Conservation (phyloP, 2,113 vertebrate genomes). For the Albula glossodonta region DNA sequence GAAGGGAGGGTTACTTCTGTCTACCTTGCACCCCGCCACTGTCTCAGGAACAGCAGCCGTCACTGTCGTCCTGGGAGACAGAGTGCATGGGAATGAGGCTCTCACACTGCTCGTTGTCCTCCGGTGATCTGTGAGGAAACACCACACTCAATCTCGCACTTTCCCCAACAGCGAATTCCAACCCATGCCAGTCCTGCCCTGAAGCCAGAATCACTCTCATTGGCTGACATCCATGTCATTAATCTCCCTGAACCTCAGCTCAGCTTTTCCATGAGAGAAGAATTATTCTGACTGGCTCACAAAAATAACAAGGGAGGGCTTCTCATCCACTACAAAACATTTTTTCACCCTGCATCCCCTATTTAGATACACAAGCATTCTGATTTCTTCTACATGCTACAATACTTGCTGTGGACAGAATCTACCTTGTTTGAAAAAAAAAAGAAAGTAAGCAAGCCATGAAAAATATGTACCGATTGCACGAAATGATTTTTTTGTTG, state of each 20-base stretch:
- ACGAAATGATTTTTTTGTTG: no score
- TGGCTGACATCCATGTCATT: background rate
- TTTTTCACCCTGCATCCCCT: background rate
- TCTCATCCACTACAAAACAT: background rate
- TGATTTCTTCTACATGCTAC: background rate
- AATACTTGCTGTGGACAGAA: background rate
- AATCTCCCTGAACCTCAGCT: background rate
- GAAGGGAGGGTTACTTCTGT: background rate
- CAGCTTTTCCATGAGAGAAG: background rate
- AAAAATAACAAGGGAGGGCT: background rate
- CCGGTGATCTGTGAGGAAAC: constrained; percentile 70
- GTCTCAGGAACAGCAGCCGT: constrained; percentile 72
- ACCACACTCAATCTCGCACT: constrained; percentile 2
- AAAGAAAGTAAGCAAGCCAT: no score
- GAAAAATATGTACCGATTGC: background rate
- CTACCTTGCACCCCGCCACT: constrained; percentile 36
- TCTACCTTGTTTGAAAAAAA: no score
- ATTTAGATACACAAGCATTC: background rate
- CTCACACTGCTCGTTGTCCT: constrained; percentile 90
- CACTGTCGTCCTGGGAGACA: constrained; percentile 73
- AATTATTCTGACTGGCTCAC: background rate
- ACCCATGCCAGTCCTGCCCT: no score
- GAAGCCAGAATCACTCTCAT: background rate
- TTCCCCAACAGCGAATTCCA: background rate
- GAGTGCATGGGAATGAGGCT: constrained; percentile 89